Percentiles rank a stretch among this genome's conserved stretches.
Conservation (phyloP, 2,797 vertebrate genomes). For the Triplophysa yarkandensis region DNA sequence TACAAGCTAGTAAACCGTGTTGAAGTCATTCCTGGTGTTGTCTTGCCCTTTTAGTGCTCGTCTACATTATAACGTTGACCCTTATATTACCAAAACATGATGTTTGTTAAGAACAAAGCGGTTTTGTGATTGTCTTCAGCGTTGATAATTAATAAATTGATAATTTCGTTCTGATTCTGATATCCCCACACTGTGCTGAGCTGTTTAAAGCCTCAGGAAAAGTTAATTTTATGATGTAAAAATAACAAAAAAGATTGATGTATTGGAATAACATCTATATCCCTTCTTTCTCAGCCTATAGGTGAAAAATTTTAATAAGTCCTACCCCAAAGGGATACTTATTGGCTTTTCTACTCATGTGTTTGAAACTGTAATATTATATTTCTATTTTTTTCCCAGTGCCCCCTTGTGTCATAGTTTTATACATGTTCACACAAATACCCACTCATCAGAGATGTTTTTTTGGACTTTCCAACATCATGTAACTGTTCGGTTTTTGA, state of each 20-base stretch:
- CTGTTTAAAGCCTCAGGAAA: neutral
- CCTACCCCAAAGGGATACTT: neutral
- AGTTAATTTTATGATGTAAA: neutral
- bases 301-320: neutral
- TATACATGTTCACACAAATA: constrained; percentile 22
- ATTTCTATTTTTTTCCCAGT: neutral
- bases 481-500: neutral
- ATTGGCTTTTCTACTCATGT: neutral
- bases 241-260: neutral
- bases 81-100: constrained; percentile 44
- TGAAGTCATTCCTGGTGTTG: constrained; percentile 58
- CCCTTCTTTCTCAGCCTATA: no score
- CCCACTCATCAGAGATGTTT: neutral
- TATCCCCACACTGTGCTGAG: neutral
- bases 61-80: constrained; percentile 47
- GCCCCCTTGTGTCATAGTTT: neutral
- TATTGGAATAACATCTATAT: neutral
- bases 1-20: constrained; percentile 66
- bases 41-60: constrained; percentile 50
- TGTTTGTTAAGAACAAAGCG: constrained; percentile 41
- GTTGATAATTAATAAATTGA: neutral
- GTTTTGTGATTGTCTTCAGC: constrained; percentile 9
- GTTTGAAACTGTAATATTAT: neutral
- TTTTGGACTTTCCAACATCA: neutral
- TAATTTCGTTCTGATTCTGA: neutral